Percentiles rank a stretch among this genome's conserved stretches.
Conservation (phyloP, 2,113 vertebrate genomes). For the Gavialis gangeticus region DNA sequence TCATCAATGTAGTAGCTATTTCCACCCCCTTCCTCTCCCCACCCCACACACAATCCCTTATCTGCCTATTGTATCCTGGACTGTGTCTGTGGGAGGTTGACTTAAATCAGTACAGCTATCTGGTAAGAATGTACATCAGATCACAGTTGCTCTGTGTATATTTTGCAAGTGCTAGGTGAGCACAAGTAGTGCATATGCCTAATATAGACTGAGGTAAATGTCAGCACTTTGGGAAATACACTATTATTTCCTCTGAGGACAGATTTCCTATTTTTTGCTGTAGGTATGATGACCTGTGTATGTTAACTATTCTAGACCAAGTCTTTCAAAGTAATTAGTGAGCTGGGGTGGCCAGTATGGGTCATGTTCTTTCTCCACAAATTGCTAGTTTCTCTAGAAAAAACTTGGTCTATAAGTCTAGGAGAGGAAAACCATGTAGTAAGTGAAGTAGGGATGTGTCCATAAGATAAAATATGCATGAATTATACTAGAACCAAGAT, state of each 20-base stretch:
- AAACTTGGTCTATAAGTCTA: too few relatives aligned
- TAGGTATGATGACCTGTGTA: background rate
- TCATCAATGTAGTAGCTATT: background rate
- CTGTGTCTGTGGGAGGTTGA: background rate
- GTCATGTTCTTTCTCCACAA: background rate
- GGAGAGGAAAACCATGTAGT: too few relatives aligned
- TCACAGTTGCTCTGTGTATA: background rate
- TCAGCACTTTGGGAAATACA: background rate
- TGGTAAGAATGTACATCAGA: background rate
- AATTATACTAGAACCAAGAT: too few relatives aligned
- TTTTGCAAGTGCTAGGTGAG: background rate
- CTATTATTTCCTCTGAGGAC: background rate
- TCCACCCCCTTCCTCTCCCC: too few relatives aligned
- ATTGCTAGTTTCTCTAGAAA: too few relatives aligned
- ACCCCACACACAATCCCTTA: background rate
- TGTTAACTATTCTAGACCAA: background rate
- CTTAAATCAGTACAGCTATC: background rate
- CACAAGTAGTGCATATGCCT: background rate
- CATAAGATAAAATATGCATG: too few relatives aligned
- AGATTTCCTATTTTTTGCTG: background rate
- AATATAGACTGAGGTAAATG: background rate
- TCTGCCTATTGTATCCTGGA: background rate
- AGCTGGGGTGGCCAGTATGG: background rate
- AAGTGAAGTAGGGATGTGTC: too few relatives aligned
- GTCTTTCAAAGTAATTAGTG: background rate